Conservation (phyloP, 2,113 vertebrate genomes). For the Cynocephalus volans region DNA sequence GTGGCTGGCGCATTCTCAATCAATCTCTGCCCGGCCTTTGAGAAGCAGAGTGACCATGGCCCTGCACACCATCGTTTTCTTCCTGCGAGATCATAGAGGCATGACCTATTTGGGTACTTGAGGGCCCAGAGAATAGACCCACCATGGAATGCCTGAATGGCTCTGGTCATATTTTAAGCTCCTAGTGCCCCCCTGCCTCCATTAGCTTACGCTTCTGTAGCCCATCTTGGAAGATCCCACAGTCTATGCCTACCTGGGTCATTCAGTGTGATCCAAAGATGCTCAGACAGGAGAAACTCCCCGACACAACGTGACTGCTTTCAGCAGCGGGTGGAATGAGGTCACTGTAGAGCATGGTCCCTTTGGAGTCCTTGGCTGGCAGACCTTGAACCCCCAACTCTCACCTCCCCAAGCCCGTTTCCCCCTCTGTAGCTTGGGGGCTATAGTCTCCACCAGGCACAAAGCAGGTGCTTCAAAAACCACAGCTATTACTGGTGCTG, state of each 20-base stretch:
- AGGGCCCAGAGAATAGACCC: background rate
- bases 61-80: fast-evolving
- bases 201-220: background rate
- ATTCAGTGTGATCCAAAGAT: background rate
- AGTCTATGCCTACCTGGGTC: background rate
- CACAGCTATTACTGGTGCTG: fast-evolving
- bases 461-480: fast-evolving
- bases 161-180: background rate
- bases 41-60: background rate
- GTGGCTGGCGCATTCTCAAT: fast-evolving
- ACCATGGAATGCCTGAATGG: background rate
- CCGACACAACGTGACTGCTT: fast-evolving
- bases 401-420: background rate
- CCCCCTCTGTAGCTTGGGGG: background rate
- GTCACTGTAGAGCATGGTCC: fast-evolving
- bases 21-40: background rate
- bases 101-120: background rate
- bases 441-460: background rate
- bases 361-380: background rate
- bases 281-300: background rate
- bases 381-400: background rate
- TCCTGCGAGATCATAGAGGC: background rate
- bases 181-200: fast-evolving
- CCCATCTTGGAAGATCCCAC: background rate
- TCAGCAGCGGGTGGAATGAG: background rate